Evolutionary conservation across 2,113 vertebrate genomes (phyloP).

Genomic region (Tapirus terrestris): DNA sequence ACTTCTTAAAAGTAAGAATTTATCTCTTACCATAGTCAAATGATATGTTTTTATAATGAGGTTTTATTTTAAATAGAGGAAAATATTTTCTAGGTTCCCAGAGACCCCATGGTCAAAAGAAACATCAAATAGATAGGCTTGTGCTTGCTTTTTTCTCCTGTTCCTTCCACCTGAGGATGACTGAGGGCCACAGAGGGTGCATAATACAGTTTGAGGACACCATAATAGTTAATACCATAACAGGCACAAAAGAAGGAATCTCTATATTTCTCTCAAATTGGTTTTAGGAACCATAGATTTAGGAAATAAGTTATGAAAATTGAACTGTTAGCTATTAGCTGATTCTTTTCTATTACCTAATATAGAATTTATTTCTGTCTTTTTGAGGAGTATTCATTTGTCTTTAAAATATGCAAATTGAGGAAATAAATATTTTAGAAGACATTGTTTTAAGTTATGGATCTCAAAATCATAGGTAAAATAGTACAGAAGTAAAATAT

Average conservation of each 20-base stretch:
- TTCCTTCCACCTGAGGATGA: not conserved
- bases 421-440: not conserved
- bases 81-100: not conserved
- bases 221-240: too few relatives aligned
- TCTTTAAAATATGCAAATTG: not conserved
- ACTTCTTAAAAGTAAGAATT: constrained; percentile 26
- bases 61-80: not conserved
- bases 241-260: not conserved
- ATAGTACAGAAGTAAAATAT: not conserved
- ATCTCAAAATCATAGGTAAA: not conserved
- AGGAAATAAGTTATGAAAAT: constrained; percentile 19
- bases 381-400: not conserved
- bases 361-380: not conserved
- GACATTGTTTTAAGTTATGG: not conserved
- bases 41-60: not conserved
- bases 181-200: not conserved
- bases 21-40: not conserved
- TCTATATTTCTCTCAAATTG: not conserved
- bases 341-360: not conserved
- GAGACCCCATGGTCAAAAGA: not conserved
- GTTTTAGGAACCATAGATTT: not conserved
- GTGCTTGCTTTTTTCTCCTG: not conserved
- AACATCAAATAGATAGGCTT: not conserved
- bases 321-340: not conserved
- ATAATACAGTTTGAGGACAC: not conserved